Evolutionary conservation across 2,888 invertebrate species (phyloP).

Genomic region (Elysia crispata): DNA sequence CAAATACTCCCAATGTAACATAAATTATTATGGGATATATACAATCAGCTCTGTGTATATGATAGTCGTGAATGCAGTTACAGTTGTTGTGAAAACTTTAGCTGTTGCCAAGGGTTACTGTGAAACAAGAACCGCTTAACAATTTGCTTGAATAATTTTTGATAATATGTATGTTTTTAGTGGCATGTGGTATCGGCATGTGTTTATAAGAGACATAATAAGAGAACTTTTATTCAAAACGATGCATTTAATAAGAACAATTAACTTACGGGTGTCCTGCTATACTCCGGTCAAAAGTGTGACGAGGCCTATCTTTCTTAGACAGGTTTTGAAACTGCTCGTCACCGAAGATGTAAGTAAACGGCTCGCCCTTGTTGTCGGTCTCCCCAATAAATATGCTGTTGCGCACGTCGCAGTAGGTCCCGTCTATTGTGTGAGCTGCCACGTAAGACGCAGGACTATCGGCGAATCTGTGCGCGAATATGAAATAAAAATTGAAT

Average conservation of each 20-base stretch:
- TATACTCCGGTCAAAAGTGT: constrained; percentile 5
- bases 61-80: too few relatives aligned
- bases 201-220: too few relatives aligned
- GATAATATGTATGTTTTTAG: too few relatives aligned
- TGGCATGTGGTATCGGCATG: too few relatives aligned
- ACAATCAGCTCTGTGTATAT: too few relatives aligned
- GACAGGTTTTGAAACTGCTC: neutral
- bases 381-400: constrained; percentile 49
- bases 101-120: too few relatives aligned
- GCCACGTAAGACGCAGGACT: constrained; percentile 34
- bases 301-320: neutral
- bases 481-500: too few relatives aligned
- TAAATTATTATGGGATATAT: too few relatives aligned
- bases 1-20: too few relatives aligned
- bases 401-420: constrained; percentile 36
- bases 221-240: neutral
- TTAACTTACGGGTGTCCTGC: constrained; percentile 31
- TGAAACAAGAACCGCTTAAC: too few relatives aligned
- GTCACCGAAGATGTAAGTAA: neutral
- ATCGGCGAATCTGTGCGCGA: constrained; percentile 48
- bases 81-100: too few relatives aligned
- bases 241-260: neutral
- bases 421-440: constrained; percentile 34
- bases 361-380: constrained; percentile 40
- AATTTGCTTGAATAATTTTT: too few relatives aligned